Evolutionary conservation across 2,888 invertebrate species (phyloP).

Genomic region (Phalangium opilio): DNA sequence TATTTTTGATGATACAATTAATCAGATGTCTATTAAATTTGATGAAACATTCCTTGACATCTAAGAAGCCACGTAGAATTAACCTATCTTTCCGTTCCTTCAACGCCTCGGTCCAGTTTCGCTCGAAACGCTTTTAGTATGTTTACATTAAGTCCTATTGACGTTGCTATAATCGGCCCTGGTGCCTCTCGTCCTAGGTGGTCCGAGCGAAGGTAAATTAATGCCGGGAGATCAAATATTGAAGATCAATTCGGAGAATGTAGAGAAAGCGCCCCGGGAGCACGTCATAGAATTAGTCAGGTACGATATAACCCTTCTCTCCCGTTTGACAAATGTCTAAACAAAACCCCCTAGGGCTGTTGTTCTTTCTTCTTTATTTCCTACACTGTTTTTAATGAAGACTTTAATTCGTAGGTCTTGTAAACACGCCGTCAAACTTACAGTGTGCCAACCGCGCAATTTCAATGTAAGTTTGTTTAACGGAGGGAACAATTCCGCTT

Average conservation of each 20-base stretch:
- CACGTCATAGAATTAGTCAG: conserved; percentile 70
- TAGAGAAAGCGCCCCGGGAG: conserved; percentile 65
- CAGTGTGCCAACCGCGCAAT: conserved; percentile 67
- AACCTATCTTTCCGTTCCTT: too few species aligned
- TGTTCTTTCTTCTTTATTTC: too few species aligned
- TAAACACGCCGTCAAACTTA: conserved; percentile 52
- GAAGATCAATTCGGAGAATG: conserved; percentile 78
- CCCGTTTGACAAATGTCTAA: not conserved
- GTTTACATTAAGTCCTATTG: too few species aligned
- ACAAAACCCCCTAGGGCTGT: not conserved
- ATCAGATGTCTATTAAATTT: too few species aligned
- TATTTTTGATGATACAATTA: too few species aligned
- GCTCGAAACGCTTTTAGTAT: too few species aligned
- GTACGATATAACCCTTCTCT: conserved; percentile 21
- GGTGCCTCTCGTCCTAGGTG: conserved; percentile 39
- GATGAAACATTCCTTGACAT: too few species aligned
- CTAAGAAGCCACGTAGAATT: too few species aligned
- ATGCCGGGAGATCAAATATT: conserved; percentile 83
- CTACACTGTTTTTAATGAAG: not conserved
- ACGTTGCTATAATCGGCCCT: too few species aligned
- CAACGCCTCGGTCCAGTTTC: too few species aligned
- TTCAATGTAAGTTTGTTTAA: conserved; percentile 40
- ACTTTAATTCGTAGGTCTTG: conserved; percentile 46
- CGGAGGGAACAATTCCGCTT: not conserved
- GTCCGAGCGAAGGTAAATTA: conserved; percentile 76